Evolutionary conservation across 2,888 invertebrate genomes (phyloP).

Genomic region (Empis livida): DNA sequence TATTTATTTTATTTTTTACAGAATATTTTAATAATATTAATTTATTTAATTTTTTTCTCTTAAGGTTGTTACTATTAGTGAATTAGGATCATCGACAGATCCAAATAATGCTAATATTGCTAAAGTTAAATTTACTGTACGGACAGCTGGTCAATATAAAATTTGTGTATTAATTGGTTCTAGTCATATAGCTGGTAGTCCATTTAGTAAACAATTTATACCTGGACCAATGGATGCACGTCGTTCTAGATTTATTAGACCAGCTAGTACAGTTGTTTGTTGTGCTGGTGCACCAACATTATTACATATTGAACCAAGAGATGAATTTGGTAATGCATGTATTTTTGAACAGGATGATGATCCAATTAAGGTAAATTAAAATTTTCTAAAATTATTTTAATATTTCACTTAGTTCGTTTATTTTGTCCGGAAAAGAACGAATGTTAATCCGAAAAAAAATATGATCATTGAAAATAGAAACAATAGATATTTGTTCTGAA

Average conservation of each 20-base stretch:
- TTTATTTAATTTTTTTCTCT: too few relatives aligned
- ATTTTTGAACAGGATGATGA: conserved; percentile 45
- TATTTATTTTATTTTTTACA: background rate
- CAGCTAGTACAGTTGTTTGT: conserved; percentile 74
- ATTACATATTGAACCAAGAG: conserved; percentile 79
- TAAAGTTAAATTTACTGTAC: conserved; percentile 82
- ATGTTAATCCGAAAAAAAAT: too few relatives aligned
- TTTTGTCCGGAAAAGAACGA: too few relatives aligned
- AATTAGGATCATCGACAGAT: conserved; percentile 76
- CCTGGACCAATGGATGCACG: conserved; percentile 75
- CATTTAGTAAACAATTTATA: conserved; percentile 68
- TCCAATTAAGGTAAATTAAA: conserved; percentile 41
- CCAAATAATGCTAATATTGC: conserved; percentile 76
- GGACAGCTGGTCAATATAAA: conserved; percentile 79
- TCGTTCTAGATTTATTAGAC: conserved; percentile 69
- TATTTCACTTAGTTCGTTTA: too few relatives aligned
- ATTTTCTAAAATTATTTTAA: too few relatives aligned
- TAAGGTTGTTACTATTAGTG: conserved; percentile 73
- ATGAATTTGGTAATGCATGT: conserved; percentile 81
- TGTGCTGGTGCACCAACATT: conserved; percentile 61
- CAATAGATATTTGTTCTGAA: too few relatives aligned
- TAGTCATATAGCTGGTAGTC: conserved; percentile 72
- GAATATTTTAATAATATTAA: too few relatives aligned
- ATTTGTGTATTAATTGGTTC: conserved; percentile 74
- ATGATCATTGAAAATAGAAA: too few relatives aligned